These are phyloP conservation scores for Balearica regulorum DNA, from an alignment of 2,797 vertebrate genomes.

Conservation along the genomic window DNA sequence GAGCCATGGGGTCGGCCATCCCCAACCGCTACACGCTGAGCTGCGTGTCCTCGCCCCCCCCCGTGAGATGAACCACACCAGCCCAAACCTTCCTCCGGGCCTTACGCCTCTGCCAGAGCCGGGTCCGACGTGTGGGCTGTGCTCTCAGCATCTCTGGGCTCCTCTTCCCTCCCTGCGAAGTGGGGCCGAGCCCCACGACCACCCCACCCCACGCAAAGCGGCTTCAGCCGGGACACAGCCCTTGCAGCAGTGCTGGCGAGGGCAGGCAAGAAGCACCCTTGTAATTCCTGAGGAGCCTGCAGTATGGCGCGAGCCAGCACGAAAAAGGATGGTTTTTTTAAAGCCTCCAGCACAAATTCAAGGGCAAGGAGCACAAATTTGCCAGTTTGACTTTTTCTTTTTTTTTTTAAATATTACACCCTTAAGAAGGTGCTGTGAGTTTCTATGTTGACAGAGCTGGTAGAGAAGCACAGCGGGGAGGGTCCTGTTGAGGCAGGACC, in stretches of 20 bases:
- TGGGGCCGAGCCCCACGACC: neutral
- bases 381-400: neutral
- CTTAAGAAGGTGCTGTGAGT: fast-evolving
- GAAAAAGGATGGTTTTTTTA: too few species aligned
- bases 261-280: neutral
- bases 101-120: too few species aligned
- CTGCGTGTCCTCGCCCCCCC: too few species aligned
- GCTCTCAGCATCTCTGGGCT: neutral
- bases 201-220: fast-evolving
- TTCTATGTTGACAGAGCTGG: neutral
- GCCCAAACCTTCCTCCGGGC: too few species aligned
- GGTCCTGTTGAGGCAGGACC: neutral
- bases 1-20: neutral
- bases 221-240: neutral
- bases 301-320: fast-evolving
- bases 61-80: fast-evolving
- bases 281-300: neutral
- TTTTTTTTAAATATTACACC: neutral
- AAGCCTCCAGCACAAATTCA: neutral
- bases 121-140: fast-evolving
- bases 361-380: neutral
- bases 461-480: neutral
- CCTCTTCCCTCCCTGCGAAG: too few species aligned
- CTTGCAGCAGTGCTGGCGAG: too few species aligned
- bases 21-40: neutral